phyloP scores from a whole-genome alignment of 1,140 invertebrate species.

The Ips nitidus region DNA sequence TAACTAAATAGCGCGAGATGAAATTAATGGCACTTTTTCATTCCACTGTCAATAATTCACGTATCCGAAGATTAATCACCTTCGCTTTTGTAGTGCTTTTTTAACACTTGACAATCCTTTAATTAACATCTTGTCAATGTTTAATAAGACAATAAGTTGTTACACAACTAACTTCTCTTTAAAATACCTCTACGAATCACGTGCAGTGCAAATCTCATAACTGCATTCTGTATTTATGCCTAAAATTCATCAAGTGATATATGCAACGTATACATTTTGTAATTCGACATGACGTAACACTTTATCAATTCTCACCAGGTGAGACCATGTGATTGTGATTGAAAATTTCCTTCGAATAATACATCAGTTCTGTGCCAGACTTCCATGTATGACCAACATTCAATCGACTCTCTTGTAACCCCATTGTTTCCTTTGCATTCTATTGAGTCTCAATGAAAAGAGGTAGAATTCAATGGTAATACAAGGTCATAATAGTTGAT shows the following conservation, averaged over 20 bases:
- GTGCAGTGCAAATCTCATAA: no score
- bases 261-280: no score
- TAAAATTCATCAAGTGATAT: no score
- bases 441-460: not conserved
- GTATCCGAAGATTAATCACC: slow-evolving; percentile 3
- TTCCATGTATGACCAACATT: slow-evolving; percentile 1
- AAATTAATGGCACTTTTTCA: slow-evolving; percentile 15
- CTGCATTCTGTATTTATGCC: no score
- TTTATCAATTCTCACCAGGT: not conserved
- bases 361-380: not conserved
- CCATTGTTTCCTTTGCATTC: not conserved
- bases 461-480: no score
- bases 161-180: no score
- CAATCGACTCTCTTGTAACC: not conserved
- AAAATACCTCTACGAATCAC: no score
- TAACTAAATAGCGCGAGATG: slow-evolving; percentile 16
- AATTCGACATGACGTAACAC: not conserved
- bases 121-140: no score
- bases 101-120: no score
- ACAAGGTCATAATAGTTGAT: no score
- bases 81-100: no score
- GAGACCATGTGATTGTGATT: slow-evolving; percentile 1
- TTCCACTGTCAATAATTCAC: slow-evolving; percentile 8
- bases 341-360: slow-evolving; percentile 4
- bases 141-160: no score